These are phyloP conservation scores for Phycodurus eques DNA, from an alignment of 2,113 vertebrate species.

Conservation along the genomic window DNA sequence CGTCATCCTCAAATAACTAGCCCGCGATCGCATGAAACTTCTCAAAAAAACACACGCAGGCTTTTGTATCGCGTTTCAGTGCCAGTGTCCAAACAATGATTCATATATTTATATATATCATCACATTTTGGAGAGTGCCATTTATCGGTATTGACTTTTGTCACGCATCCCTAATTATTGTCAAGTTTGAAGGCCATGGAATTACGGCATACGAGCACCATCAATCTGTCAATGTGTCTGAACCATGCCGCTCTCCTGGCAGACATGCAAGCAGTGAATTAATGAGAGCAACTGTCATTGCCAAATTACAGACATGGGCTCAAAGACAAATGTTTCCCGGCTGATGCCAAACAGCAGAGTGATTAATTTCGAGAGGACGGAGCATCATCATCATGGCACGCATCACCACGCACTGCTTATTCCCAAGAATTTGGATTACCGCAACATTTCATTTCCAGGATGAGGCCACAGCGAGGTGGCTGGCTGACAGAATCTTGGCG, in stretches of 20 bases:
- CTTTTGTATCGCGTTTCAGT: neutral
- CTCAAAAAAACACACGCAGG: neutral
- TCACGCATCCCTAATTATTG: slow-evolving; percentile 48
- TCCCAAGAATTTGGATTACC: slow-evolving; percentile 27
- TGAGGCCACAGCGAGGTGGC: neutral
- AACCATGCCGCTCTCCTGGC: slow-evolving; percentile 61
- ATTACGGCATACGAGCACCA: slow-evolving; percentile 53
- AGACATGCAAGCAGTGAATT: slow-evolving; percentile 62
- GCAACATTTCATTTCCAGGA: neutral
- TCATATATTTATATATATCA: slow-evolving; percentile 11
- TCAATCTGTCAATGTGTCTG: slow-evolving; percentile 65
- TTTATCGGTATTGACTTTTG: slow-evolving; percentile 53
- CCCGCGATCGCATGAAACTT: neutral
- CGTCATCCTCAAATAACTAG: neutral
- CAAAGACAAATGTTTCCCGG: slow-evolving; percentile 67
- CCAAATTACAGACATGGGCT: slow-evolving; percentile 70
- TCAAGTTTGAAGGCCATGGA: slow-evolving; percentile 51
- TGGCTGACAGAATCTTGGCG: slow-evolving; percentile 16
- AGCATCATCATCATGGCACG: slow-evolving; percentile 33
- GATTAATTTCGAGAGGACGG: slow-evolving; percentile 51
- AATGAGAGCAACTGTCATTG: slow-evolving; percentile 70
- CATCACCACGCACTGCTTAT: slow-evolving; percentile 17
- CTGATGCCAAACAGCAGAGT: slow-evolving; percentile 55
- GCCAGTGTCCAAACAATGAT: slow-evolving; percentile 17
- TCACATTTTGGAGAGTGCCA: slow-evolving; percentile 24